These are phyloP conservation scores for Myopa tessellatipennis DNA, from an alignment of 2,888 invertebrate genomes.

Conservation along the genomic window DNA sequence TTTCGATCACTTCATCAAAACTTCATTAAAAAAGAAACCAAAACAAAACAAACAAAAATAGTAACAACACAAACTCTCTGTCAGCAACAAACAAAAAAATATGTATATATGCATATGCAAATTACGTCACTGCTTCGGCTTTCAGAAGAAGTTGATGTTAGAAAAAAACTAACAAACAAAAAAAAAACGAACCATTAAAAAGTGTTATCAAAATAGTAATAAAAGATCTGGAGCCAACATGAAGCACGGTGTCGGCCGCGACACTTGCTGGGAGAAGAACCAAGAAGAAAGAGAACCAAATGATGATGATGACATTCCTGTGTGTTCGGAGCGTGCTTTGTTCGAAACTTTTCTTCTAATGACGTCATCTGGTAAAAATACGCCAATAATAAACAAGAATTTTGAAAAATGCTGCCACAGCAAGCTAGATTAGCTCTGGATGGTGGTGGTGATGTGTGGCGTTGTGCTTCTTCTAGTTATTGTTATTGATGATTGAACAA, in stretches of 20 bases:
- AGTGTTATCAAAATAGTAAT: slow-evolving; percentile 13
- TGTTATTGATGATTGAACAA: no score
- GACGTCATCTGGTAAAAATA: slow-evolving; percentile 63
- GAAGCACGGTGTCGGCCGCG: slow-evolving; percentile 30
- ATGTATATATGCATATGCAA: slow-evolving; percentile 11
- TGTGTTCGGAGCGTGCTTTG: not conserved
- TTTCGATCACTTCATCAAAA: not conserved
- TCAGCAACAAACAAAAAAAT: no score
- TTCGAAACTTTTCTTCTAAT: slow-evolving; percentile 49
- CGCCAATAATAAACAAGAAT: slow-evolving; percentile 38
- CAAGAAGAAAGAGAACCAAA: slow-evolving; percentile 1
- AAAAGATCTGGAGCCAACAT: not conserved
- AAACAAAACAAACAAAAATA: slow-evolving; percentile 26
- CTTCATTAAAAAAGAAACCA: slow-evolving; percentile 3
- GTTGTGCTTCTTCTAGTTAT: no score
- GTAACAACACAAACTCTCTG: not conserved
- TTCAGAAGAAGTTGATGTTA: slow-evolving; percentile 24
- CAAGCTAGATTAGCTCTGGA: no score
- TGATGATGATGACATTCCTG: slow-evolving; percentile 19
- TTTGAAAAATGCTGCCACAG: not conserved
- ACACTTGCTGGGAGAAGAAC: slow-evolving; percentile 33
- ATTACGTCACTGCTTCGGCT: slow-evolving; percentile 46
- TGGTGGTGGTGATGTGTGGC: no score
- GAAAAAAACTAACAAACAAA: slow-evolving; percentile 21
- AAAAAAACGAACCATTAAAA: slow-evolving; percentile 20